phyloP scores from a whole-genome alignment of 1,140 invertebrate species.

The Nephila pilipes region DNA sequence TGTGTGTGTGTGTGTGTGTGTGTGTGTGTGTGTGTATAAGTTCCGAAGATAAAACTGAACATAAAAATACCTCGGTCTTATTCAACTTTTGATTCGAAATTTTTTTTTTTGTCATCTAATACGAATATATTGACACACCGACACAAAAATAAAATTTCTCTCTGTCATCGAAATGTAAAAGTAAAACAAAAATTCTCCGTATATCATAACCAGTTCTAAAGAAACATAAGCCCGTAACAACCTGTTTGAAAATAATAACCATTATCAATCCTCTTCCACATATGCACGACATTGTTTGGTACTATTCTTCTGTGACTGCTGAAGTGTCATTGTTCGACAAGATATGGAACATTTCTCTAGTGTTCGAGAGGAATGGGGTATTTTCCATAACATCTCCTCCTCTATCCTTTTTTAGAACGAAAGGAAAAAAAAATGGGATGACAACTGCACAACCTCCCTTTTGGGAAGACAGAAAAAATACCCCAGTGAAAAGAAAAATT shows the following conservation, averaged over 20 bases:
- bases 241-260: slow-evolving; percentile 26
- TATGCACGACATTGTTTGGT: background rate
- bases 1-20: no score
- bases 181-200: no score
- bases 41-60: no score
- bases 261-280: slow-evolving; percentile 3
- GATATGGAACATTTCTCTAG: background rate
- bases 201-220: no score
- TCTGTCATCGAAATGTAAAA: no score
- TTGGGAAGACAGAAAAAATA: background rate
- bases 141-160: no score
- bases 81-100: no score
- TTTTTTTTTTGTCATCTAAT: no score
- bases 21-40: no score
- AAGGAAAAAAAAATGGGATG: slow-evolving; percentile 15
- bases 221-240: background rate
- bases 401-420: background rate
- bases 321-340: slow-evolving; percentile 5
- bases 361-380: background rate
- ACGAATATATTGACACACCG: no score
- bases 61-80: no score
- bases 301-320: no score
- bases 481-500: slow-evolving; percentile 14
- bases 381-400: slow-evolving; percentile 20
- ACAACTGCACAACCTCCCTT: slow-evolving; percentile 24